Evolutionary conservation across 2,113 vertebrate genomes (phyloP).

Genomic region (Cyanocitta stelleri): DNA sequence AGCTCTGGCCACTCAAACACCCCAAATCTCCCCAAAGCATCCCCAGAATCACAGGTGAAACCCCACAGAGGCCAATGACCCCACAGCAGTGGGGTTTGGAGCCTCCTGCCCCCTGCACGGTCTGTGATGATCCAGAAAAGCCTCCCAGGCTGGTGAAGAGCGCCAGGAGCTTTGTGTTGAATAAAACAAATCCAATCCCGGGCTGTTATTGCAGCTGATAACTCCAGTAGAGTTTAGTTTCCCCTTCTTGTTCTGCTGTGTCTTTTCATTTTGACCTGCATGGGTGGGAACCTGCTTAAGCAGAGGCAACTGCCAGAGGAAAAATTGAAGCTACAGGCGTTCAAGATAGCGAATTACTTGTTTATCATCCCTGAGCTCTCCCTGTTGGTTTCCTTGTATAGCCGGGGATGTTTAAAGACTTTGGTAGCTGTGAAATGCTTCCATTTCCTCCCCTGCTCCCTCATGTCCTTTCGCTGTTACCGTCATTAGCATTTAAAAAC

Average conservation of each 20-base stretch:
- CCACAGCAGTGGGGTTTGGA: neutral
- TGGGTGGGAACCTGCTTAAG: neutral
- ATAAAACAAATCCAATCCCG: neutral
- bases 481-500: neutral
- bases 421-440: neutral
- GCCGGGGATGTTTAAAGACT: neutral
- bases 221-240: neutral
- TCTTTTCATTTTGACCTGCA: neutral
- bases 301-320: neutral
- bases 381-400: neutral
- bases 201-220: neutral
- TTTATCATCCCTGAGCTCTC: neutral
- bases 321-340: neutral
- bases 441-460: neutral
- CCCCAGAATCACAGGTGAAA: fast-evolving
- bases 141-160: neutral
- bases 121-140: fast-evolving
- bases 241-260: neutral
- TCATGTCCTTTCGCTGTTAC: neutral
- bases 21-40: fast-evolving
- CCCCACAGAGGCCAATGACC: fast-evolving
- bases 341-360: neutral
- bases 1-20: neutral
- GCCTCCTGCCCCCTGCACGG: neutral
- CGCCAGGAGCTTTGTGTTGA: neutral